These are phyloP conservation scores for Proteles cristata DNA, from an alignment of 2,113 vertebrate genomes.

Conservation along the genomic window DNA sequence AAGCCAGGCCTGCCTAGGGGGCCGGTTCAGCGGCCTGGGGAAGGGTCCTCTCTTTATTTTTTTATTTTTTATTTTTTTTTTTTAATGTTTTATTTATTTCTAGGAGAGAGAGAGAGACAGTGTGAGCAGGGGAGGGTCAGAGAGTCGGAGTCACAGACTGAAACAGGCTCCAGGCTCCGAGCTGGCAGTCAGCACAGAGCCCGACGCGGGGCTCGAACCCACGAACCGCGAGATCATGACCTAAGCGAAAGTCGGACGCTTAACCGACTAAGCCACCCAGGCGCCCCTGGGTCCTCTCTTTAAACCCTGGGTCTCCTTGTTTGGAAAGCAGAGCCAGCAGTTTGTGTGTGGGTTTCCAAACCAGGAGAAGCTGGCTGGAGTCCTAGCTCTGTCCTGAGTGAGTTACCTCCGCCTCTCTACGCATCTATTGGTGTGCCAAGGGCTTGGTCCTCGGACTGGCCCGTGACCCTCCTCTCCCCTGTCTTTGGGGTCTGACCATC, in stretches of 20 bases:
- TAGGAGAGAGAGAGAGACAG: too few species aligned
- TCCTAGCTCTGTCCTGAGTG: neutral
- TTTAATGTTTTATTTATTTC: too few species aligned
- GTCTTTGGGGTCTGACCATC: neutral
- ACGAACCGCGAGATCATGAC: too few species aligned
- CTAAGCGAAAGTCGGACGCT: too few species aligned
- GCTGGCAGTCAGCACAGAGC: too few species aligned
- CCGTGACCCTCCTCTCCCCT: neutral
- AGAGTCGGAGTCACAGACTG: too few species aligned
- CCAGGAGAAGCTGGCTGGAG: neutral
- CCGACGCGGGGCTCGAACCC: too few species aligned
- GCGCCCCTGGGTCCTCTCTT: neutral
- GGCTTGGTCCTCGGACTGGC: rapidly evolving
- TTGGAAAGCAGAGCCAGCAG: neutral
- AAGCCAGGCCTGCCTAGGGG: neutral
- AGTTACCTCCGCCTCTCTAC: neutral
- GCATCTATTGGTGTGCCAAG: neutral
- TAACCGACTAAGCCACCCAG: too few species aligned
- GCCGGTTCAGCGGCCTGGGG: neutral
- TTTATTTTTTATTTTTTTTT: too few species aligned
- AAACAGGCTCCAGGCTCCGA: too few species aligned
- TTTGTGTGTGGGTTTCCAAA: neutral
- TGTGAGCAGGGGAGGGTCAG: too few species aligned
- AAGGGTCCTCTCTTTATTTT: neutral
- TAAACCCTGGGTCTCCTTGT: neutral